Evolutionary conservation across 2,888 invertebrate species (phyloP).

Genomic region (Zygothrica quintamaculata): DNA sequence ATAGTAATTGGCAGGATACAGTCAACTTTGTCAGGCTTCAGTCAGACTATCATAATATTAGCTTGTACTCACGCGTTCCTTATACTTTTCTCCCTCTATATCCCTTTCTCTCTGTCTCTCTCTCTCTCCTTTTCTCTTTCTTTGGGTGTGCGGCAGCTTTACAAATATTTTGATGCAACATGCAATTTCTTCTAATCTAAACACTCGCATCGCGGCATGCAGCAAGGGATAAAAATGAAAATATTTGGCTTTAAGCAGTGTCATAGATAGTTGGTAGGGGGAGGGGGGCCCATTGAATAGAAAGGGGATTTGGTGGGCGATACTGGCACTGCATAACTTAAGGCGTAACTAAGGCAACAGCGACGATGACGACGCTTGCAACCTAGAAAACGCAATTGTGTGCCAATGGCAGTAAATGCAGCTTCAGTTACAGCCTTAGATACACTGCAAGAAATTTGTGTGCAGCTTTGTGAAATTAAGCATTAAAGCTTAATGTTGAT

Average conservation of each 20-base stretch:
- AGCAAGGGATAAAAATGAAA: conserved; percentile 60
- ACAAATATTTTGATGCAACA: conserved; percentile 72
- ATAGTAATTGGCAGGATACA: neutral
- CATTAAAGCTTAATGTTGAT: conserved; percentile 19
- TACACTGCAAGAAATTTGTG: conserved; percentile 48
- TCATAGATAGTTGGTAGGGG: neutral
- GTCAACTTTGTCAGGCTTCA: neutral
- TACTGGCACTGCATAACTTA: conserved; percentile 71
- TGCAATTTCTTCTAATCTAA: conserved; percentile 78
- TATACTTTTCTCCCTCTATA: neutral
- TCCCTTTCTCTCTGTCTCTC: neutral
- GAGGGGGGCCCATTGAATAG: too few species aligned
- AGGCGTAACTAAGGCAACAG: conserved; percentile 62
- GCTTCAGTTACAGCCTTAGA: conserved; percentile 10
- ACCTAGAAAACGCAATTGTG: conserved; percentile 68
- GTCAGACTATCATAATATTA: neutral
- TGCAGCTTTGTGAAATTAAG: conserved; percentile 9
- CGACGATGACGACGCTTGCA: conserved; percentile 34
- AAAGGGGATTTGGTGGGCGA: conserved; percentile 20
- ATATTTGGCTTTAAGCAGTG: conserved; percentile 45
- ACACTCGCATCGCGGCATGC: conserved; percentile 57
- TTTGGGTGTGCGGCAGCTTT: too few species aligned
- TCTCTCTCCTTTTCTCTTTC: neutral
- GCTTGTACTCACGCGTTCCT: neutral
- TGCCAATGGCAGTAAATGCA: conserved; percentile 61